Conservation (phyloP, 2,888 invertebrate genomes). For the Spisula solida region DNA sequence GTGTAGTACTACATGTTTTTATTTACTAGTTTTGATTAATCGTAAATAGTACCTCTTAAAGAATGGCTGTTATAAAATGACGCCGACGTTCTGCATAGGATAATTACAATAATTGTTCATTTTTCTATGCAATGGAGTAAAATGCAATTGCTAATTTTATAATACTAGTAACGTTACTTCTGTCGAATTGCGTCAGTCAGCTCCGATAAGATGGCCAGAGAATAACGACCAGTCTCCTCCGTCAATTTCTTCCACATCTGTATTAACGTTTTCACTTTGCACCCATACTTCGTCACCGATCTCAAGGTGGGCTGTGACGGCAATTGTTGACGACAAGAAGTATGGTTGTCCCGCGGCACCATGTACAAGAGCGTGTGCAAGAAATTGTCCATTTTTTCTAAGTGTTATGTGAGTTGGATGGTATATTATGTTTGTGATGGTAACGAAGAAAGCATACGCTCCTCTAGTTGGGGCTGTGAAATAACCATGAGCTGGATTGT, state of each 20-base stretch:
- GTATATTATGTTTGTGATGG: slow-evolving; percentile 30
- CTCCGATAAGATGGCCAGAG: slow-evolving; percentile 42
- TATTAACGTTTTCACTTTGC: slow-evolving; percentile 26
- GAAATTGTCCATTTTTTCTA: slow-evolving; percentile 23
- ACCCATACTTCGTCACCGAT: slow-evolving; percentile 56
- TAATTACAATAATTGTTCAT: no score
- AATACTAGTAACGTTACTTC: no score
- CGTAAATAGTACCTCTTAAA: no score
- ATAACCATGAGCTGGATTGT: slow-evolving; percentile 36
- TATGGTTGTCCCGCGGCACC: background rate
- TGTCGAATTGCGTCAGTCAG: background rate
- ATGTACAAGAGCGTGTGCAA: slow-evolving; percentile 36
- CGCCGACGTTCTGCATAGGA: no score
- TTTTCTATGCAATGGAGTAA: no score
- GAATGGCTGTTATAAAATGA: no score
- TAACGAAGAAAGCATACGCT: slow-evolving; percentile 50
- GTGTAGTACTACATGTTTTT: no score
- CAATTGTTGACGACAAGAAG: slow-evolving; percentile 35
- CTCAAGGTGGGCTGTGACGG: slow-evolving; percentile 23
- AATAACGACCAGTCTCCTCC: slow-evolving; percentile 45
- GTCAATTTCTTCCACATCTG: slow-evolving; percentile 43
- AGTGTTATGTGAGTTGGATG: slow-evolving; percentile 38
- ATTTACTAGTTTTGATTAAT: no score
- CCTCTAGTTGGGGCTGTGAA: slow-evolving; percentile 54
- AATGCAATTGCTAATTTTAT: no score